phyloP scores from a whole-genome alignment of 2,113 vertebrate genomes.

The Gallinago paraguaiae region DNA sequence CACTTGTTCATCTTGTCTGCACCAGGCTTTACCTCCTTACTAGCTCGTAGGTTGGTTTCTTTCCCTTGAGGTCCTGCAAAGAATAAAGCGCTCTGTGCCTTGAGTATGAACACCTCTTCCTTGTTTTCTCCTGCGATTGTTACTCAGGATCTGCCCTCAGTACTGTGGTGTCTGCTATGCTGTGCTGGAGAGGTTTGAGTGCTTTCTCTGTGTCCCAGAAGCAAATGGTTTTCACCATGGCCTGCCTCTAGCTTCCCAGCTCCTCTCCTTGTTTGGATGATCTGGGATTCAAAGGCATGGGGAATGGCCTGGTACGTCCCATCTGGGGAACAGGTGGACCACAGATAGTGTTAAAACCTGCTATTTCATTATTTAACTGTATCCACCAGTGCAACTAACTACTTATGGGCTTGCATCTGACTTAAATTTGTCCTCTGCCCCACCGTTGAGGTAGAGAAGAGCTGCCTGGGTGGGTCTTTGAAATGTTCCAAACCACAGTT shows the following conservation, averaged over 20 bases:
- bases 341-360: neutral
- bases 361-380: neutral
- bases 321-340: neutral
- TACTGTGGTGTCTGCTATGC: neutral
- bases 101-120: neutral
- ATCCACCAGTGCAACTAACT: neutral
- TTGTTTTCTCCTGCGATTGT: fast-evolving
- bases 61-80: neutral
- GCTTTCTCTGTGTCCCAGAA: neutral
- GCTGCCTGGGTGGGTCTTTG: neutral
- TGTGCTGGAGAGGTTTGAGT: too few relatives aligned
- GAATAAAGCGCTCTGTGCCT: neutral
- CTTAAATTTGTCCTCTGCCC: neutral
- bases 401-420: neutral
- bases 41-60: neutral
- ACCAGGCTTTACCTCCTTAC: neutral
- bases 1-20: neutral
- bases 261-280: neutral
- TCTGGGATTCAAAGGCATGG: neutral
- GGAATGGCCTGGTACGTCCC: neutral
- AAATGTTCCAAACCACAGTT: neutral
- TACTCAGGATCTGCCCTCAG: neutral
- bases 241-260: neutral
- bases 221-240: neutral
- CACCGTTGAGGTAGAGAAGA: neutral